Percentiles rank a stretch among this genome's conserved stretches.
These are phyloP conservation scores for Danionella cerebrum DNA, from an alignment of 2,113 vertebrate species.

Conservation along the genomic window DNA sequence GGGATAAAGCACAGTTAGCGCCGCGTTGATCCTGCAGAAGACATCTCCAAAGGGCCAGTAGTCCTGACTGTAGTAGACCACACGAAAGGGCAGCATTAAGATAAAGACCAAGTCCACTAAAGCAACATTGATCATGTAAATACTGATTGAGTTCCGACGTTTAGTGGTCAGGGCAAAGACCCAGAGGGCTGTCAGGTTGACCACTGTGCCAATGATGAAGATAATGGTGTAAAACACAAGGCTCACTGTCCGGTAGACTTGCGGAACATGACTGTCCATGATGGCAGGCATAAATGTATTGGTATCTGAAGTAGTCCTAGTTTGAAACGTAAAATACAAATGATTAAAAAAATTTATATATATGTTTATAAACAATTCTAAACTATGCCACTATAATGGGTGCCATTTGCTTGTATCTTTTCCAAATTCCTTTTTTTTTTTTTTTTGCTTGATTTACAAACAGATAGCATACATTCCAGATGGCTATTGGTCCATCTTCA, in stretches of 20 bases:
- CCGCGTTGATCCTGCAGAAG: conserved; percentile 77
- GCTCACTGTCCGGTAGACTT: conserved; percentile 71
- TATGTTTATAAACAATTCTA: no score
- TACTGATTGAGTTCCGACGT: conserved; percentile 83
- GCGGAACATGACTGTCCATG: conserved; percentile 51
- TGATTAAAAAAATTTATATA: no score
- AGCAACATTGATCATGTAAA: conserved; percentile 96
- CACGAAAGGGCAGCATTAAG: conserved; percentile 79
- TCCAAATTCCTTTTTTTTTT: no score
- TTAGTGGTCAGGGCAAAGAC: conserved; percentile 95
- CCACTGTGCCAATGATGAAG: conserved; percentile 74
- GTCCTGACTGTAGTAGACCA: conserved; percentile 73
- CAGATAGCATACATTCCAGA: no score
- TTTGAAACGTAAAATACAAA: neutral
- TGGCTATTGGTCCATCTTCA: no score
- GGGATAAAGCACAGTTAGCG: conserved; percentile 86
- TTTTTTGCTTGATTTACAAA: no score
- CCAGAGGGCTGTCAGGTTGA: conserved; percentile 87
- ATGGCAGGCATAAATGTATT: conserved; percentile 23
- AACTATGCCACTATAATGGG: no score
- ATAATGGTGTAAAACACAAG: conserved; percentile 81
- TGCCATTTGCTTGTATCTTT: no score
- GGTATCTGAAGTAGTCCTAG: conserved; percentile 23
- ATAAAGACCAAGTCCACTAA: conserved; percentile 82
- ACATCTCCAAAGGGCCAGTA: conserved; percentile 82